Evolutionary conservation across 2,888 invertebrate genomes (phyloP).

Genomic region (Alcis repandata): DNA sequence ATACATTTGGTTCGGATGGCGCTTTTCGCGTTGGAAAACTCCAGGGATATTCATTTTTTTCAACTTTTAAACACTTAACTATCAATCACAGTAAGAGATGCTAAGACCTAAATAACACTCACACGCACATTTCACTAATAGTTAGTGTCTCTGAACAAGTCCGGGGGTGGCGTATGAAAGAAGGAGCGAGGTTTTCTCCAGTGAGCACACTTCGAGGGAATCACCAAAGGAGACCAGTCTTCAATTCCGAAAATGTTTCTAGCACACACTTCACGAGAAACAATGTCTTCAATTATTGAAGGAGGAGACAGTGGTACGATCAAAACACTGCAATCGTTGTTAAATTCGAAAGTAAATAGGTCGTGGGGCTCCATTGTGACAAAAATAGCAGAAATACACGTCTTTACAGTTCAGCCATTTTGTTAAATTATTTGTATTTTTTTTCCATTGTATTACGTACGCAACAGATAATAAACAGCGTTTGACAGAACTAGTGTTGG

Average conservation of each 20-base stretch:
- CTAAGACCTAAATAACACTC: conserved; percentile 35
- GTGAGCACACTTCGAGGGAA: conserved; percentile 57
- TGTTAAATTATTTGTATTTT: conserved; percentile 60
- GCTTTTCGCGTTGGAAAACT: conserved; percentile 67
- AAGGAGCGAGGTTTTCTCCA: conserved; percentile 55
- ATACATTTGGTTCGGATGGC: conserved; percentile 56
- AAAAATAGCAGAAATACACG: conserved; percentile 73
- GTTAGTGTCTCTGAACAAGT: conserved; percentile 58
- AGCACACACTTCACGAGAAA: conserved; percentile 66
- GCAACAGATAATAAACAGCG: not conserved
- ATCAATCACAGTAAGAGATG: conserved; percentile 47
- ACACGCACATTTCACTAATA: conserved; percentile 42
- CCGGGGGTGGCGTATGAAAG: conserved; percentile 69
- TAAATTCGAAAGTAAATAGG: conserved; percentile 66
- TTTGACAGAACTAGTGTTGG: not conserved
- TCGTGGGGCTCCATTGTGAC: conserved; percentile 80
- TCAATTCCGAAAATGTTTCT: conserved; percentile 51
- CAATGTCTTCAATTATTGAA: conserved; percentile 57
- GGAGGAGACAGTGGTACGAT: conserved; percentile 18
- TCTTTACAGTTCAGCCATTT: conserved; percentile 85
- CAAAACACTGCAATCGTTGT: conserved; percentile 65
- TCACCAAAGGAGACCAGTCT: conserved; percentile 59
- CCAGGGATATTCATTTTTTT: conserved; percentile 66
- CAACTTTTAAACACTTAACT: conserved; percentile 47
- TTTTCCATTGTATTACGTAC: not conserved